A percentile compares a stretch with the other conserved stretches of the same genome.
Evolutionary conservation across 2,888 invertebrate species (phyloP).

Genomic region (Chironomus riparius): DNA sequence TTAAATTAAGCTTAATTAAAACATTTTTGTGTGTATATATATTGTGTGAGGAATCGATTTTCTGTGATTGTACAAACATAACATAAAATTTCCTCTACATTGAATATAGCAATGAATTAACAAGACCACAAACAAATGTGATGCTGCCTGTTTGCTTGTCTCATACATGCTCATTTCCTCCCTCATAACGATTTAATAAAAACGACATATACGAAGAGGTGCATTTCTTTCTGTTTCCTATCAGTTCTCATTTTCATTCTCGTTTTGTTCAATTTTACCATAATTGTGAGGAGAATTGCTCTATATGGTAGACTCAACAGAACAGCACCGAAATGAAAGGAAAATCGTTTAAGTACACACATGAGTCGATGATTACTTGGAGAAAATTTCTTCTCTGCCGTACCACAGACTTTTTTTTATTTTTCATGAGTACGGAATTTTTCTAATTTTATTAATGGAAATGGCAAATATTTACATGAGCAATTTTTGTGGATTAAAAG

Average conservation of each 20-base stretch:
- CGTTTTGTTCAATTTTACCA: neutral
- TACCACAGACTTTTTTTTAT: too few species aligned
- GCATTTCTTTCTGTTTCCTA: too few species aligned
- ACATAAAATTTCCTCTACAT: neutral
- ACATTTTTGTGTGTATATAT: conserved; percentile 7
- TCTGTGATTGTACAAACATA: conserved; percentile 11
- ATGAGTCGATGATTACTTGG: neutral
- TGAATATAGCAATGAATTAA: neutral
- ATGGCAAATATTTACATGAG: conserved; percentile 6
- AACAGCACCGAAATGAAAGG: neutral
- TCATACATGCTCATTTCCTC: neutral
- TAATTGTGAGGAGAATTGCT: too few species aligned
- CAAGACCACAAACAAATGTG: neutral
- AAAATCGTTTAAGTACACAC: neutral
- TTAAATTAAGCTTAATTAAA: conserved; percentile 25
- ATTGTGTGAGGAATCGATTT: conserved; percentile 13
- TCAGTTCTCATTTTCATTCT: neutral
- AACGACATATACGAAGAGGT: too few species aligned
- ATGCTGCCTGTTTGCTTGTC: neutral
- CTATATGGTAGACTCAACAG: too few species aligned
- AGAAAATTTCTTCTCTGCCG: neutral
- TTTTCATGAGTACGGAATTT: neutral
- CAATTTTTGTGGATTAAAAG: too few species aligned
- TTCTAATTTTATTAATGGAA: conserved; percentile 10
- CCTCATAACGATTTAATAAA: too few species aligned